phyloP scores from a whole-genome alignment of 2,797 vertebrate species.

The Lepus townsendii region DNA sequence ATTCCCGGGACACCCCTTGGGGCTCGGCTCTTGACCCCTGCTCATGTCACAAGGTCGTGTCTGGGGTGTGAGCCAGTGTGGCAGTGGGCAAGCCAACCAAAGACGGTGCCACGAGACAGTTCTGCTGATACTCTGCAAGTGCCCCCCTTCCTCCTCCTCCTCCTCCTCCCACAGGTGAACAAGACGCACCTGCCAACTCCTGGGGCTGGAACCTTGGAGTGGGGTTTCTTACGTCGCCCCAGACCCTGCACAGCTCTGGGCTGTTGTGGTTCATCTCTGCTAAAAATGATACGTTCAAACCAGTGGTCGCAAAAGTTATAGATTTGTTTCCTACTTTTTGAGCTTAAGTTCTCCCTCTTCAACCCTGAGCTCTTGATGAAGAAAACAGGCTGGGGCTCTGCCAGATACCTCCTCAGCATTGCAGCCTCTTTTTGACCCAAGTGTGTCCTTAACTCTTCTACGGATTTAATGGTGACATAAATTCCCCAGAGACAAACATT shows the following conservation, averaged over 20 bases:
- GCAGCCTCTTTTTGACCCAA: slow-evolving; percentile 67
- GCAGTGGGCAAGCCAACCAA: neutral
- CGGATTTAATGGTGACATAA: slow-evolving; percentile 69
- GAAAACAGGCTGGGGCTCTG: slow-evolving; percentile 28
- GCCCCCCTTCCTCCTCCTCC: neutral
- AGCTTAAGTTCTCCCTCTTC: neutral
- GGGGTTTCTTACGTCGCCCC: neutral
- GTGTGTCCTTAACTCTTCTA: slow-evolving; percentile 58
- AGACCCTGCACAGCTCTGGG: neutral
- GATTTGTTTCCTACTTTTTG: neutral
- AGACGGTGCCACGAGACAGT: accelerated
- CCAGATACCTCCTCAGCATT: slow-evolving; percentile 59
- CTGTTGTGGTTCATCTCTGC: neutral
- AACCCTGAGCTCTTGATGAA: slow-evolving; percentile 51
- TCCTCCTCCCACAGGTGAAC: no score
- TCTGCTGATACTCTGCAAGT: neutral
- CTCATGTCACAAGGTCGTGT: neutral
- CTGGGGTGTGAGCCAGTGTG: neutral
- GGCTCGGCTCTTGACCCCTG: neutral
- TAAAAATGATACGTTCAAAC: slow-evolving; percentile 47
- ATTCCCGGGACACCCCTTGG: neutral
- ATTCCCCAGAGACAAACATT: slow-evolving; percentile 68
- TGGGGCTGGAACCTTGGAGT: neutral
- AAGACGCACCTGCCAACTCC: neutral
- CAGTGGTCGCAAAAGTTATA: neutral